These are phyloP conservation scores for Sisor rabdophorus DNA, from an alignment of 2,113 vertebrate genomes.

Conservation along the genomic window DNA sequence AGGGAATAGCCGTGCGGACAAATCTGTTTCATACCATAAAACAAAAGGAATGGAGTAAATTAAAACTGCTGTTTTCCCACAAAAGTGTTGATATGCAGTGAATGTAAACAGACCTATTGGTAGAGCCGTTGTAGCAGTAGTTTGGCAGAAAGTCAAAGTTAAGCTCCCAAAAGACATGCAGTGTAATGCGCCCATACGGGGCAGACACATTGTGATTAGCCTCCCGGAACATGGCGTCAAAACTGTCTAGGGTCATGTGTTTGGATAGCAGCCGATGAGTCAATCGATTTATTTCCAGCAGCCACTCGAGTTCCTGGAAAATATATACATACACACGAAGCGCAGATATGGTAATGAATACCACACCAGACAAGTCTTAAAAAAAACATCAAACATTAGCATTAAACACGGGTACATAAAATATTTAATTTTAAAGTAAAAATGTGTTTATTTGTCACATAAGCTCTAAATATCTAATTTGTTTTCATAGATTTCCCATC, in stretches of 20 bases:
- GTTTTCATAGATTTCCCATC: no score
- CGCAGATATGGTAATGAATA: no score
- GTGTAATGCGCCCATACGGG: constrained; percentile 96
- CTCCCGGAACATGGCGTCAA: constrained; percentile 98
- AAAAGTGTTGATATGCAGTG: not conserved
- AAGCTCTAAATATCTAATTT: no score
- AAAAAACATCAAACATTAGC: not conserved
- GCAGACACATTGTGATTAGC: constrained; percentile 98
- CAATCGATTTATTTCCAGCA: constrained; percentile 94
- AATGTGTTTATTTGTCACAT: no score
- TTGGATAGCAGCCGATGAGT: constrained; percentile 94
- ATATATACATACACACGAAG: not conserved
- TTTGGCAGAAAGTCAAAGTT: constrained; percentile 99
- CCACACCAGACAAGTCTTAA: no score
- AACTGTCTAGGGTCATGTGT: constrained; percentile 97
- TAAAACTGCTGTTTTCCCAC: not conserved
- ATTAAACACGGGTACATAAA: no score
- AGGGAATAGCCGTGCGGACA: constrained; percentile 96
- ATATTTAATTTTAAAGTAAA: no score
- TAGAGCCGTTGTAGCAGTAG: constrained; percentile 99
- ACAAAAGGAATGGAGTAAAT: not conserved
- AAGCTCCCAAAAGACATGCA: constrained; percentile 98
- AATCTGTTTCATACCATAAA: constrained; percentile 69
- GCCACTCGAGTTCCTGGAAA: constrained; percentile 91
- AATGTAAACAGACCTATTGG: constrained; percentile 80